Conservation (phyloP, 2,113 vertebrate species). For the Anseranas semipalmata region DNA sequence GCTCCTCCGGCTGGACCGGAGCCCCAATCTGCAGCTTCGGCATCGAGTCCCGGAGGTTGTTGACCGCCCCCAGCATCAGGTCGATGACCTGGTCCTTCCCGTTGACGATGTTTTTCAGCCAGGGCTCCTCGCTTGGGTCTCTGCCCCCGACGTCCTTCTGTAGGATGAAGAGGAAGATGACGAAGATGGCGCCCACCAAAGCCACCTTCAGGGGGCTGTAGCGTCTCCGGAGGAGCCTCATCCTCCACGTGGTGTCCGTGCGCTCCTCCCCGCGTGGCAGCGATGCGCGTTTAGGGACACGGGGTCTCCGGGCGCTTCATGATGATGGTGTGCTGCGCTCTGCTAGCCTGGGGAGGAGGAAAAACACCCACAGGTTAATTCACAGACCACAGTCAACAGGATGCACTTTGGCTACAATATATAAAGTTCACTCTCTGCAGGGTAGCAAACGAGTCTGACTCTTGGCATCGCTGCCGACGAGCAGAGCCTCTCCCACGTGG, state of each 20-base stretch:
- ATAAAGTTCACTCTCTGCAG: not conserved
- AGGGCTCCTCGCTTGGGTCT: constrained; percentile 77
- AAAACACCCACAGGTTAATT: not conserved
- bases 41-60: constrained; percentile 86
- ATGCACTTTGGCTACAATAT: accelerated
- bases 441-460: not conserved
- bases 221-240: constrained; percentile 85
- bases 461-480: no score
- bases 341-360: not conserved
- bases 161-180: constrained; percentile 86
- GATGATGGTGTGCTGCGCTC: not conserved
- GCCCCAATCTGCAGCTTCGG: constrained; percentile 89
- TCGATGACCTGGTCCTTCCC: constrained; percentile 84
- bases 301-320: not conserved
- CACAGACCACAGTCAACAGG: not conserved
- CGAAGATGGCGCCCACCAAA: constrained; percentile 81
- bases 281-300: accelerated
- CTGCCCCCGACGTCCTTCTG: constrained; percentile 81
- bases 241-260: not conserved
- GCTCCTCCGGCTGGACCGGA: constrained; percentile 70
- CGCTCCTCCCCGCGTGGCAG: not conserved
- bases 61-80: constrained; percentile 86
- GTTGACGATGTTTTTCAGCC: constrained; percentile 86
- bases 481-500: not conserved
- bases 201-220: constrained; percentile 86